Conservation (phyloP, 2,888 invertebrate species). For the Pherbina coryleti region DNA sequence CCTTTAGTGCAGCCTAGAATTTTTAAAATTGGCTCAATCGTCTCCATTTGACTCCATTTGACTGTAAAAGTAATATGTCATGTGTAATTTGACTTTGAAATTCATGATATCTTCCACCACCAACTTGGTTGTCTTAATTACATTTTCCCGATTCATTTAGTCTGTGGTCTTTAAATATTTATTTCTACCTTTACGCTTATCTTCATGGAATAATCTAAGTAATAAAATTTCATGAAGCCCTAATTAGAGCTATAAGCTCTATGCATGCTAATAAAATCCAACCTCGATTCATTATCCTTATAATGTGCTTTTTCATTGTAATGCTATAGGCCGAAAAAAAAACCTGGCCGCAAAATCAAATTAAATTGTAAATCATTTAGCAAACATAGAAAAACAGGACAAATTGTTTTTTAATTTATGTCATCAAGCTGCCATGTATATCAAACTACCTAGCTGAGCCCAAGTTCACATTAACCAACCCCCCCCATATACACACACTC, state of each 20-base stretch:
- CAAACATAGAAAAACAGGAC: conserved; percentile 35
- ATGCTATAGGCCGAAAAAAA: neutral
- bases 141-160: no score
- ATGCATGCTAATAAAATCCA: neutral
- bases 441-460: neutral
- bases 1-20: no score
- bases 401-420: conserved; percentile 60
- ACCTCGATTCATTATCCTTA: neutral
- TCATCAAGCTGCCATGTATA: conserved; percentile 40
- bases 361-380: conserved; percentile 41
- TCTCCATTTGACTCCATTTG: no score
- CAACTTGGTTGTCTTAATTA: neutral
- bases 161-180: neutral
- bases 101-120: neutral
- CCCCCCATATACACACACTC: neutral
- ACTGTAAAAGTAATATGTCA: no score
- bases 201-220: no score
- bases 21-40: no score
- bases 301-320: neutral
- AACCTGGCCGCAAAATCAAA: conserved; percentile 29
- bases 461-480: neutral
- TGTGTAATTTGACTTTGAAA: no score
- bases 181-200: neutral
- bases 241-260: no score
- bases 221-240: no score